A percentile compares a stretch with the other conserved stretches of the same genome.
Evolutionary conservation across 2,113 vertebrate species (phyloP).

Genomic region (Notothenia coriiceps): DNA sequence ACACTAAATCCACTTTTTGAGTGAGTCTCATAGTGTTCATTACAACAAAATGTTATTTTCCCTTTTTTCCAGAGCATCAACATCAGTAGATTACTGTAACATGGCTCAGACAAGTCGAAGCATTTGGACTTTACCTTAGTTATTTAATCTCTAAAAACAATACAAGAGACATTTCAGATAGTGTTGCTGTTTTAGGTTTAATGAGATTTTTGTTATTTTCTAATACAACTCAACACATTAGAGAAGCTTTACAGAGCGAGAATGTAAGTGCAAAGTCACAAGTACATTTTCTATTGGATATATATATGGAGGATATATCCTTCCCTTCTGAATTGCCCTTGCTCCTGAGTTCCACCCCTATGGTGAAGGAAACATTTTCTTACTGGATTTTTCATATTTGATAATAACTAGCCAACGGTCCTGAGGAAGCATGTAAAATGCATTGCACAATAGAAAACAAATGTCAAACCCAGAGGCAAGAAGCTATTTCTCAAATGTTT

Average conservation of each 20-base stretch:
- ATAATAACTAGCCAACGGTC: constrained; percentile 2
- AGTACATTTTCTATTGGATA: not conserved
- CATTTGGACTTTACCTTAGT: too few relatives aligned
- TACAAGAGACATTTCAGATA: too few relatives aligned
- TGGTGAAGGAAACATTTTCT: not conserved
- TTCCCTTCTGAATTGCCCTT: not conserved
- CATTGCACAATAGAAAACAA: constrained; percentile 25
- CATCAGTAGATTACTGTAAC: too few relatives aligned
- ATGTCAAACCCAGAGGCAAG: constrained; percentile 8
- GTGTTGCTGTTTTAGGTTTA: not conserved
- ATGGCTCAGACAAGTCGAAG: too few relatives aligned
- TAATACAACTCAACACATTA: not conserved
- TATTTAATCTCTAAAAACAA: too few relatives aligned
- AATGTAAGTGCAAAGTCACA: constrained; percentile 25
- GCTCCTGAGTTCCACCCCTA: not conserved
- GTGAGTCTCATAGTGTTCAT: too few relatives aligned
- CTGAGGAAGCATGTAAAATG: constrained; percentile 17
- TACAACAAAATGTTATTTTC: too few relatives aligned
- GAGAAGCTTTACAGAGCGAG: constrained; percentile 12
- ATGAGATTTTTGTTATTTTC: too few relatives aligned
- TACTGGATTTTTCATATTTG: not conserved
- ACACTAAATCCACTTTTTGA: too few relatives aligned
- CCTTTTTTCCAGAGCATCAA: too few relatives aligned
- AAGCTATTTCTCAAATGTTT: constrained; percentile 10
- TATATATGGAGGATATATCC: not conserved